Percentiles rank a stretch among this genome's conserved stretches.
phyloP scores from a whole-genome alignment of 2,113 vertebrate species.

The Bubalus kerabau region DNA sequence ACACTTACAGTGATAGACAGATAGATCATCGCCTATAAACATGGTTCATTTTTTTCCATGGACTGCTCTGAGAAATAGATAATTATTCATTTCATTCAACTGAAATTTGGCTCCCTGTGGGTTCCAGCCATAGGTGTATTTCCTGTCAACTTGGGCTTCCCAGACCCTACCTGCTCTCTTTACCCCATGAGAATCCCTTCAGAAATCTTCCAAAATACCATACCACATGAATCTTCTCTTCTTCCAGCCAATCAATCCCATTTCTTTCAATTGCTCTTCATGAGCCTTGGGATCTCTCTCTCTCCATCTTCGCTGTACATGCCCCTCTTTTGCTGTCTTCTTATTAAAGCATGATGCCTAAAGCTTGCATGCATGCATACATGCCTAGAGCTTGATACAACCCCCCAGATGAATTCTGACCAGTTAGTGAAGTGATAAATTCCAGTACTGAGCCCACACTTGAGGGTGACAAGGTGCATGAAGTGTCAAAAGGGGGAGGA shows the following conservation, averaged over 20 bases:
- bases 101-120: not conserved
- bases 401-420: not conserved
- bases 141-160: not conserved
- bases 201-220: not conserved
- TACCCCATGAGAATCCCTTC: not conserved
- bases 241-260: not conserved
- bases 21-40: not conserved
- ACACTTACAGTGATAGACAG: not conserved
- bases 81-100: not conserved
- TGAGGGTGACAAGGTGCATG: not conserved
- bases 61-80: not conserved
- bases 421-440: not conserved
- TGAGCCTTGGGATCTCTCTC: not conserved
- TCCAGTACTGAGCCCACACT: not conserved
- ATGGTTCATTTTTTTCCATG: not conserved
- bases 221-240: not conserved
- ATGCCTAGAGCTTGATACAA: not conserved
- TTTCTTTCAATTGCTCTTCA: not conserved
- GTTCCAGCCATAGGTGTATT: not conserved
- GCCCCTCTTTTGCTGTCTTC: not conserved
- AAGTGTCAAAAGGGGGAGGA: not conserved
- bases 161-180: not conserved
- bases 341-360: not conserved
- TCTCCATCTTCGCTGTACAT: not conserved
- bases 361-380: not conserved